Conservation (phyloP, 2,113 vertebrate genomes). For the Lathamus discolor region DNA sequence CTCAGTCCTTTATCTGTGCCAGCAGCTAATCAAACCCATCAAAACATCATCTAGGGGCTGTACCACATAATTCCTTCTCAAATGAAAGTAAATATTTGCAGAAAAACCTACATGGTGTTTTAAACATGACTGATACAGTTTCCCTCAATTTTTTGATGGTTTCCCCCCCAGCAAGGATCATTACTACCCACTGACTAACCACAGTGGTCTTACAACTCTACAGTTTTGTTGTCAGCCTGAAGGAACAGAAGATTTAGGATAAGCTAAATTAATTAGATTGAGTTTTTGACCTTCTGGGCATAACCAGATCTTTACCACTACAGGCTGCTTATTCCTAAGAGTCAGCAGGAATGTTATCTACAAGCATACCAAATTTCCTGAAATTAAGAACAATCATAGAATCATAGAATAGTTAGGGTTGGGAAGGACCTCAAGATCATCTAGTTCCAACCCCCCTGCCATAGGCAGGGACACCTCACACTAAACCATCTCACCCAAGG, state of each 20-base stretch:
- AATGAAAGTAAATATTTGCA: slow-evolving; percentile 49
- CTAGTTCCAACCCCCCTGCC: no score
- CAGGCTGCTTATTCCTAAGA: not conserved
- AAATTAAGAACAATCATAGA: not conserved
- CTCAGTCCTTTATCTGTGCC: slow-evolving; percentile 52
- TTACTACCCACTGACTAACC: not conserved
- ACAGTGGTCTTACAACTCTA: not conserved
- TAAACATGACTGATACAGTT: not conserved
- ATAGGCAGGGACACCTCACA: no score
- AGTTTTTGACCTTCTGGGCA: not conserved
- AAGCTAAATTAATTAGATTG: not conserved
- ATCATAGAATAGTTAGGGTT: no score
- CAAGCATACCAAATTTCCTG: not conserved
- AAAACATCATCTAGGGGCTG: slow-evolving; percentile 49
- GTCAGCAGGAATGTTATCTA: not conserved
- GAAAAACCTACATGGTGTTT: not conserved
- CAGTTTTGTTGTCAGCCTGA: not conserved
- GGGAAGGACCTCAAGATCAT: no score
- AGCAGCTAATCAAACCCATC: slow-evolving; percentile 64
- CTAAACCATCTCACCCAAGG: no score
- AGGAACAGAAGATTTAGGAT: not conserved
- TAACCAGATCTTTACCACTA: not conserved
- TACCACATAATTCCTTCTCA: slow-evolving; percentile 41
- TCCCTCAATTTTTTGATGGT: not conserved
- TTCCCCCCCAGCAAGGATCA: not conserved